A percentile compares a stretch with the other conserved stretches of the same genome.
These are phyloP conservation scores for Bombyx huttoni DNA, from an alignment of 2,888 invertebrate species.

Conservation along the genomic window DNA sequence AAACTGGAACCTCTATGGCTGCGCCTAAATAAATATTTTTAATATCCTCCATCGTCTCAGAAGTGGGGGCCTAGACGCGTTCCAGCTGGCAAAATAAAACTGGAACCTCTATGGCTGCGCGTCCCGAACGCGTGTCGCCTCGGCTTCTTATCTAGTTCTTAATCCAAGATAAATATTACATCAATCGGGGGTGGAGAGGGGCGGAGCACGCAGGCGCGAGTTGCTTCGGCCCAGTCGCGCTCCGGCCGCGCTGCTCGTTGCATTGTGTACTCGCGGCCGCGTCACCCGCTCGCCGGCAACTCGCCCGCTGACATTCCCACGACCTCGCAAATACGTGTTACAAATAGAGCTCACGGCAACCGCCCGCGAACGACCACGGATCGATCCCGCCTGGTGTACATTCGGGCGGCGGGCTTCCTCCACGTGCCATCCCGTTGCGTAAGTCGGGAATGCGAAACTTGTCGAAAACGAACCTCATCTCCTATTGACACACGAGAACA, in stretches of 20 bases:
- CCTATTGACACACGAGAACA: conserved; percentile 55
- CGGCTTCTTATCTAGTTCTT: conserved; percentile 59
- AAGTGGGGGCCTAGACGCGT: not conserved
- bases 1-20: conserved; percentile 5
- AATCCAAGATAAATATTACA: conserved; percentile 72
- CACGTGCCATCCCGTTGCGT: conserved; percentile 58
- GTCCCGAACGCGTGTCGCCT: conserved; percentile 26
- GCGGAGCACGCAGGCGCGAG: conserved; percentile 36
- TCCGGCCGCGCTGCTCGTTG: conserved; percentile 59
- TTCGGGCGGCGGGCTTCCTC: conserved; percentile 13
- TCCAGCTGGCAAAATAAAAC: not conserved
- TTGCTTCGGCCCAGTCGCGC: conserved; percentile 55
- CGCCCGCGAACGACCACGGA: conserved; percentile 6
- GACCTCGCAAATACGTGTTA: conserved; percentile 24
- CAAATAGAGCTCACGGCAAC: conserved; percentile 6
- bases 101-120: conserved; percentile 9
- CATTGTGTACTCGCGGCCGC: conserved; percentile 44
- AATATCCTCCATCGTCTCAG: not conserved
- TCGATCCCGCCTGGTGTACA: not conserved
- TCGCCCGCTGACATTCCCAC: conserved; percentile 39
- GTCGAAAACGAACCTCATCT: conserved; percentile 43
- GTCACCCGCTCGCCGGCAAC: conserved; percentile 50
- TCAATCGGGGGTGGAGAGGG: conserved; percentile 57
- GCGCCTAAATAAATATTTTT: no score
- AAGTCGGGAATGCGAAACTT: conserved; percentile 41